Evolutionary conservation across 1,140 invertebrate species (phyloP).

Genomic region (Scaptomyza hsui): DNA sequence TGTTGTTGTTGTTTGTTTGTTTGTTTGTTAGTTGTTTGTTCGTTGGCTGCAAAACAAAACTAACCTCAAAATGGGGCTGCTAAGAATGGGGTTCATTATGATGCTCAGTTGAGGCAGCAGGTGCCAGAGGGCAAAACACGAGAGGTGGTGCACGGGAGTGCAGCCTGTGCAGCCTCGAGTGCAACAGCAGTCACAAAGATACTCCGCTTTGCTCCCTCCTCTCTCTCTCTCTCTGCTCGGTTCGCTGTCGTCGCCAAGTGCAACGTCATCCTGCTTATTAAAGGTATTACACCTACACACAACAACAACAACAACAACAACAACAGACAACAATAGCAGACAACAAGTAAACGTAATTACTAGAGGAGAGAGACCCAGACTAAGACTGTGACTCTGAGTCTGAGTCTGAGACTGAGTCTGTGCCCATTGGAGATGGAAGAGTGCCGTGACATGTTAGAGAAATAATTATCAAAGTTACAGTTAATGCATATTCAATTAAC

Average conservation of each 20-base stretch:
- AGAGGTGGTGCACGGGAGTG: background rate
- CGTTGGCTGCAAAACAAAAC: conserved; percentile 30
- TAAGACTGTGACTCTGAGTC: conserved; percentile 10
- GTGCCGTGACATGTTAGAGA: background rate
- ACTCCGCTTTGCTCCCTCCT: background rate
- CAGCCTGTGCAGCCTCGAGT: conserved; percentile 19
- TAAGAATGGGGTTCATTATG: conserved; percentile 52
- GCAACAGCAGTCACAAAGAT: conserved; percentile 28
- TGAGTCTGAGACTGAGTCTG: background rate
- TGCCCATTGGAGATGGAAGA: background rate
- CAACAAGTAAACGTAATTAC: conserved; percentile 82
- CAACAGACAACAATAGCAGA: conserved; percentile 50
- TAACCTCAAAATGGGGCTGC: conserved; percentile 37
- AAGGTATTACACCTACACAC: conserved; percentile 75
- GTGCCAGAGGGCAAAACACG: conserved; percentile 15
- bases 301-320: conserved; percentile 32
- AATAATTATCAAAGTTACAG: too few relatives aligned
- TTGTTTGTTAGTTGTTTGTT: conserved; percentile 27
- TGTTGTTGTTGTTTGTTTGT: conserved; percentile 19
- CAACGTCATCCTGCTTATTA: conserved; percentile 82
- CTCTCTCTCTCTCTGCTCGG: conserved; percentile 27
- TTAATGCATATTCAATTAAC: too few relatives aligned
- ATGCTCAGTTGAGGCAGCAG: background rate
- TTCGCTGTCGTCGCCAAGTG: conserved; percentile 65
- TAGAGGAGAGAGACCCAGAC: conserved; percentile 37